A percentile compares a stretch with the other conserved stretches of the same genome.
Conservation (phyloP, 2,888 invertebrate species). For the Nemotelus nigrinus region DNA sequence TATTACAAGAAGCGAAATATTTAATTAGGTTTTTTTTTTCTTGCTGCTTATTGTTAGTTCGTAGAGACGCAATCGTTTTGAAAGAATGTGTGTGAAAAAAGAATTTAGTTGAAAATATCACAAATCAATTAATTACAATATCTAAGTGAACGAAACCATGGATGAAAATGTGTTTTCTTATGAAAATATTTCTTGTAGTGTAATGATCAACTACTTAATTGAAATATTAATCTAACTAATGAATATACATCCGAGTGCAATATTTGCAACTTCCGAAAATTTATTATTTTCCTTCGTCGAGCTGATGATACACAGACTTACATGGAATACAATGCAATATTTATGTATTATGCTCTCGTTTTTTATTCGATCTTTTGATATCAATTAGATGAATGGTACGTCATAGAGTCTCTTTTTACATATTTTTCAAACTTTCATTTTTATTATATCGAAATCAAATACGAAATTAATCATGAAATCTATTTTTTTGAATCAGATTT, state of each 20-base stretch:
- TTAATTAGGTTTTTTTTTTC: neutral
- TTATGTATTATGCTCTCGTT: too few relatives aligned
- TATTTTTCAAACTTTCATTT: too few relatives aligned
- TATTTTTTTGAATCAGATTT: neutral
- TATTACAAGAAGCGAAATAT: neutral
- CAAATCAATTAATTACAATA: neutral
- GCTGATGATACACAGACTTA: too few relatives aligned
- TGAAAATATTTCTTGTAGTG: slow-evolving; percentile 5
- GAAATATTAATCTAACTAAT: slow-evolving; percentile 20
- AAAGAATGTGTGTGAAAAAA: neutral
- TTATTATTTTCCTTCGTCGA: too few relatives aligned
- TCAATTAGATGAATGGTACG: too few relatives aligned
- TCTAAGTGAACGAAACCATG: neutral
- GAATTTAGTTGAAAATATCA: slow-evolving; percentile 9
- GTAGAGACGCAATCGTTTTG: neutral
- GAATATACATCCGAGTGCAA: slow-evolving; percentile 1
- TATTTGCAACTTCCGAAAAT: neutral
- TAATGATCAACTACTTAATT: slow-evolving; percentile 1
- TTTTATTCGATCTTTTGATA: too few relatives aligned
- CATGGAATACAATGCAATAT: too few relatives aligned
- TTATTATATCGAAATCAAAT: too few relatives aligned
- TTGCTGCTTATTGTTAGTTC: neutral
- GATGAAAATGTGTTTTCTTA: neutral
- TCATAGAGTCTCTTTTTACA: too few relatives aligned
- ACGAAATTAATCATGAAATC: too few relatives aligned